Conservation (phyloP, 2,888 invertebrate genomes). For the Eucriotettix oculatus region DNA sequence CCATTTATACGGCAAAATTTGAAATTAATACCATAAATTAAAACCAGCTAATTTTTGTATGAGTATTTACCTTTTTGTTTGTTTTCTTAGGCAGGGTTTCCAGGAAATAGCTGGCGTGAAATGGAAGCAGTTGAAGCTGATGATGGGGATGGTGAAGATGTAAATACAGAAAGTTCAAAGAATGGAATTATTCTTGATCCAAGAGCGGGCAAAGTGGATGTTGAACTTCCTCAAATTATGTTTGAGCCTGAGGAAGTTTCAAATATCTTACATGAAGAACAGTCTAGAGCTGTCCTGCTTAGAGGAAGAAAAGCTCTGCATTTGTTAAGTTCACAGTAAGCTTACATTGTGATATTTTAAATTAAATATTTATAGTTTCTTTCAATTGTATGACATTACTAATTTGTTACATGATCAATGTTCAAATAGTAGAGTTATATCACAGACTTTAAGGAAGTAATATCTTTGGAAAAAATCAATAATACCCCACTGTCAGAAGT, state of each 20-base stretch:
- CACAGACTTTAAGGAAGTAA: too few species aligned
- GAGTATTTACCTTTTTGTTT: not conserved
- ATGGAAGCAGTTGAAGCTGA: conserved; percentile 37
- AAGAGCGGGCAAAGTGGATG: conserved; percentile 63
- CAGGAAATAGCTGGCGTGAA: conserved; percentile 46
- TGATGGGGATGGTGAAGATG: not conserved
- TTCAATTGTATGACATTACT: too few species aligned
- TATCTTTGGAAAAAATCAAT: too few species aligned
- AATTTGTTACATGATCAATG: too few species aligned
- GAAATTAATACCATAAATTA: too few species aligned
- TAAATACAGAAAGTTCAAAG: not conserved
- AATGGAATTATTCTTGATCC: conserved; percentile 40
- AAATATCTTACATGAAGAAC: conserved; percentile 25
- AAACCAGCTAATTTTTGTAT: not conserved
- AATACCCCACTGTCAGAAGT: too few species aligned
- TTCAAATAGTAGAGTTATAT: too few species aligned
- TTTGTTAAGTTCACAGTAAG: not conserved
- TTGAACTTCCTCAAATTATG: conserved; percentile 47
- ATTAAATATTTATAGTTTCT: too few species aligned
- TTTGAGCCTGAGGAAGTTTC: conserved; percentile 43
- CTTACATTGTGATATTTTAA: too few species aligned
- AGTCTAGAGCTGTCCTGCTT: not conserved
- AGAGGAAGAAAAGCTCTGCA: not conserved
- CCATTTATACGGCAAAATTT: not conserved
- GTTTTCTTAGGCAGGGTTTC: conserved; percentile 47